Evolutionary conservation across 2,113 vertebrate species (phyloP).

Genomic region (Pollimyrus isidori): DNA sequence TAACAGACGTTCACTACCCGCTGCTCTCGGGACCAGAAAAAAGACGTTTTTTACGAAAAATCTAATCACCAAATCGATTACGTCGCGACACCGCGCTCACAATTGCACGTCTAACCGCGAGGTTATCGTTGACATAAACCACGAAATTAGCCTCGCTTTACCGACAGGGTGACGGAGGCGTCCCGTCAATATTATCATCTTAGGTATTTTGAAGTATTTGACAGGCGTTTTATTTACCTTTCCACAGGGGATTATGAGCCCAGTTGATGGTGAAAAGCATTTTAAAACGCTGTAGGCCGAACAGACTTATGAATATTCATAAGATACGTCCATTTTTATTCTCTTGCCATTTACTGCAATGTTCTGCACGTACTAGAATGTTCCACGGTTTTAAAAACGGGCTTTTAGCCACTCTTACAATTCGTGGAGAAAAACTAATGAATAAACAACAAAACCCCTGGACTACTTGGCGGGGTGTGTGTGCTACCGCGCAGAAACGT

Average conservation of each 20-base stretch:
- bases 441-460: background rate
- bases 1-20: background rate
- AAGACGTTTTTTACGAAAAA: background rate
- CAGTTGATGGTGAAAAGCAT: background rate
- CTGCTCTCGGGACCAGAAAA: background rate
- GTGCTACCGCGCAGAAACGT: background rate
- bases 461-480: background rate
- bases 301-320: conserved; percentile 18
- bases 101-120: background rate
- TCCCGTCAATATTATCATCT: background rate
- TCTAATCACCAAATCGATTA: background rate
- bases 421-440: background rate
- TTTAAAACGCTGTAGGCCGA: background rate
- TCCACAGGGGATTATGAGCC: background rate
- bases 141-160: background rate
- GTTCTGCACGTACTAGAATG: background rate
- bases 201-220: background rate
- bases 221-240: background rate
- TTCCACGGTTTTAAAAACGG: background rate
- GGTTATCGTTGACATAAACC: background rate
- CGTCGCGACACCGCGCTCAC: background rate
- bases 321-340: conserved; percentile 15
- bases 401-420: background rate
- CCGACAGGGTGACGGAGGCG: background rate
- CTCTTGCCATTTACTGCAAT: conserved; percentile 8